Conservation (phyloP, 2,888 invertebrate species). For the Hylaea fasciaria region DNA sequence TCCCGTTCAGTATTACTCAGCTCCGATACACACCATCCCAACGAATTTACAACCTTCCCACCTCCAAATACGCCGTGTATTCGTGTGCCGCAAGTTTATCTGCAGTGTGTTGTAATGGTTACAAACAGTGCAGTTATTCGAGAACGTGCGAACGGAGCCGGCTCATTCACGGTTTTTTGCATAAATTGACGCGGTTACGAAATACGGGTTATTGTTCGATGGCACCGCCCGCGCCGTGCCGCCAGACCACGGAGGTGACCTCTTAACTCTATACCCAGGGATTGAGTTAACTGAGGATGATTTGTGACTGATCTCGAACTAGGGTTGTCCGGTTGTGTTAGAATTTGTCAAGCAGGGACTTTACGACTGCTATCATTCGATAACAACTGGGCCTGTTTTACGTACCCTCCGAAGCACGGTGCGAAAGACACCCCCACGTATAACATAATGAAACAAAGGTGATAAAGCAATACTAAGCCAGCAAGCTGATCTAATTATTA, state of each 20-base stretch:
- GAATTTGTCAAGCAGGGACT: too few relatives aligned
- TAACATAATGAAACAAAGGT: too few relatives aligned
- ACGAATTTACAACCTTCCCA: constrained; percentile 7
- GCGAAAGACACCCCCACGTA: too few relatives aligned
- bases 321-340: too few relatives aligned
- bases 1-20: not conserved
- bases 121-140: constrained; percentile 46
- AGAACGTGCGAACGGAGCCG: constrained; percentile 42
- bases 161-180: constrained; percentile 46
- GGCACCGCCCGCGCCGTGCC: constrained; percentile 9
- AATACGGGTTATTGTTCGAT: constrained; percentile 43
- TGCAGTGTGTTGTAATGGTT: constrained; percentile 42
- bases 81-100: constrained; percentile 14
- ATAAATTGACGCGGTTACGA: constrained; percentile 43
- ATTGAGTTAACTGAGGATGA: too few relatives aligned
- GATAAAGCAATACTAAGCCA: too few relatives aligned
- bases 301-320: too few relatives aligned
- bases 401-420: too few relatives aligned
- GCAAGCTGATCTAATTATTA: too few relatives aligned
- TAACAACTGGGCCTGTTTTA: too few relatives aligned
- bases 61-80: constrained; percentile 22
- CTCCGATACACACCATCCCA: not conserved
- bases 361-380: too few relatives aligned
- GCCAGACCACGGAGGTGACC: constrained; percentile 2
- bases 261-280: not conserved